Base-by-base conservation (phyloP, 2,797 vertebrate genomes). In the Chrosomus eos region DNA sequence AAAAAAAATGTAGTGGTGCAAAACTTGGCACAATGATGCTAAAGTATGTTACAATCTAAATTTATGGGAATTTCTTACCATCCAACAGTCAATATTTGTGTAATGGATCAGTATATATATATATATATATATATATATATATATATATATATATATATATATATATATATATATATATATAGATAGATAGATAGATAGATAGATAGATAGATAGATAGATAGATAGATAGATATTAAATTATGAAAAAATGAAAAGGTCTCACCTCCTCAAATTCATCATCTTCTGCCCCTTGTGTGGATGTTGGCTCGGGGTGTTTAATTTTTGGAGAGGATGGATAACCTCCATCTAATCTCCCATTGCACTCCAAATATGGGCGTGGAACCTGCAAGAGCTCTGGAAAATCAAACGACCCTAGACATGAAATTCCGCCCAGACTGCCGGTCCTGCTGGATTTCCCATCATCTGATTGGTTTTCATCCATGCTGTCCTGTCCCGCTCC, bases 401-500 rank as follows among this genome's bases (percentile, higher is more conserved):
- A 89, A 83, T 95, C 96, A 89, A 97, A 89, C 0, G 96, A 94
- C 7, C 0, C 95, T 89, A 18, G 94, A 93, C 0, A 95, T 91
- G 85, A 89, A 53, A 88, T 68, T 85, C 85, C 55, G 5, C 94
- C 91, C 92, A 92, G 86, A 90, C 93, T 90, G 90, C 88, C 0
- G 1, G 85, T 80, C 80, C 82, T 71, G 71, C 87, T 89, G 70
- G 81, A 87, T 76, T 87, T 87, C 14, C 67, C 94, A 93, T 80
- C 95, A 93, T 96, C 96, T 0, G 96, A 96, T 0, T 94, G 95
- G 0, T 96, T 93, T 0, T 94, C 92, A 8, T 94, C 94, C 0
- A 96, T 95, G 88, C 96, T 97, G 75, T 96, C 96, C 7, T 94
- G 96, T 0, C 95, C 96, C 58, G 97, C 96, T 0, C 97, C 97